These are phyloP conservation scores for Budorcas taxicolor DNA, from an alignment of 2,113 vertebrate species.

Conservation along the genomic window DNA sequence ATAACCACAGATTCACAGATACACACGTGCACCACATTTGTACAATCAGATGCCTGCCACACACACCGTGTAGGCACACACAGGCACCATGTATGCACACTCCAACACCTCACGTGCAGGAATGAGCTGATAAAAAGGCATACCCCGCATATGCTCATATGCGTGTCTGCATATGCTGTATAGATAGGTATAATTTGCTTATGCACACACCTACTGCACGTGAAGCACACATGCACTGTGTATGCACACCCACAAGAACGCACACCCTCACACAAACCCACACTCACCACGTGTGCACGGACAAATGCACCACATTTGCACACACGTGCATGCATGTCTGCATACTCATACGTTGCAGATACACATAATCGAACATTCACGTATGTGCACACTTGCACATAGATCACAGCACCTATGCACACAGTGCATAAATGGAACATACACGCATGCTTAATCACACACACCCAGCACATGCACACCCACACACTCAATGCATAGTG, in stretches of 20 bases:
- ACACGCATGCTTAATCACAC: neutral
- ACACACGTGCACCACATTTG: neutral
- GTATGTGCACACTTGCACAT: neutral
- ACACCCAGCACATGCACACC: neutral
- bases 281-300: fast-evolving
- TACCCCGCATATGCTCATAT: neutral
- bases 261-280: neutral
- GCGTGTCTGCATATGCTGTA: no score
- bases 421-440: neutral
- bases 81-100: no score
- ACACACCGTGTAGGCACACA: neutral
- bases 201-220: neutral
- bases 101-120: neutral
- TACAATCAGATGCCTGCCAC: neutral
- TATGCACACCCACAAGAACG: no score
- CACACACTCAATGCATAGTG: neutral
- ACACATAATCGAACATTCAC: neutral
- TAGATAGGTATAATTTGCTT: no score
- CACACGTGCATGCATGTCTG: neutral
- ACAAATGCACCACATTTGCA: no score
- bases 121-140: neutral
- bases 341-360: fast-evolving
- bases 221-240: neutral
- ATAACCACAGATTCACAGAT: neutral
- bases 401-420: neutral